Conservation (phyloP, 1,140 invertebrate genomes). For the Cyclargus thomasi region DNA sequence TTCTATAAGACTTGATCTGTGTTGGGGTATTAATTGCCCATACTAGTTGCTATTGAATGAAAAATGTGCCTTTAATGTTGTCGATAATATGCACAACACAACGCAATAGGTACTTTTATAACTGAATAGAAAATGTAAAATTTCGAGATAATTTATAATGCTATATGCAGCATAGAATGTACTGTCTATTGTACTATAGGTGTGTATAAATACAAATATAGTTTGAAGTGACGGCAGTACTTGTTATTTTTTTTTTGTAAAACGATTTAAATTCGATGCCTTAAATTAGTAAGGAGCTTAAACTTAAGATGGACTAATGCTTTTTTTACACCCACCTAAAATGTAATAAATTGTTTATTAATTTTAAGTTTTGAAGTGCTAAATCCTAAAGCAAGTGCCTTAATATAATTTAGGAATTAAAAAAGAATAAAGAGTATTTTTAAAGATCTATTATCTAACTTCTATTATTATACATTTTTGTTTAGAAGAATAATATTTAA, state of each 20-base stretch:
- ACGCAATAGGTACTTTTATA: too few species aligned
- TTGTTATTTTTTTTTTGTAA: background rate
- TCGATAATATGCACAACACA: too few species aligned
- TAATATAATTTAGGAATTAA: constrained; percentile 8
- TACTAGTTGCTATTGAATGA: too few species aligned
- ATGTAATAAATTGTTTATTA: constrained; percentile 7
- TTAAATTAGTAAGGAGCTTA: background rate
- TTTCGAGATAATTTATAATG: too few species aligned
- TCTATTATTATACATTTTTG: background rate
- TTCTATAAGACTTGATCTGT: too few species aligned
- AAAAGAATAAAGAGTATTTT: background rate
- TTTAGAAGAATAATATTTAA: background rate
- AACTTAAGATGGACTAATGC: background rate
- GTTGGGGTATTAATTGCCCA: too few species aligned
- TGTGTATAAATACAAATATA: background rate
- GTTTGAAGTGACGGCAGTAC: background rate
- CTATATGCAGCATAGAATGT: background rate
- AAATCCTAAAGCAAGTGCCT: background rate
- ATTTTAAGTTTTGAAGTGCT: background rate
- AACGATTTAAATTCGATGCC: background rate
- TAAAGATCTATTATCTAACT: background rate
- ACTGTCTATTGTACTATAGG: background rate
- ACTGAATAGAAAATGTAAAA: too few species aligned
- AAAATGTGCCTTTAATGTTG: too few species aligned
- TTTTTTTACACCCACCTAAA: background rate